Conservation (phyloP, 35 echinoderm and acorn worm genomes). For the Ophiothrix spiculata region DNA sequence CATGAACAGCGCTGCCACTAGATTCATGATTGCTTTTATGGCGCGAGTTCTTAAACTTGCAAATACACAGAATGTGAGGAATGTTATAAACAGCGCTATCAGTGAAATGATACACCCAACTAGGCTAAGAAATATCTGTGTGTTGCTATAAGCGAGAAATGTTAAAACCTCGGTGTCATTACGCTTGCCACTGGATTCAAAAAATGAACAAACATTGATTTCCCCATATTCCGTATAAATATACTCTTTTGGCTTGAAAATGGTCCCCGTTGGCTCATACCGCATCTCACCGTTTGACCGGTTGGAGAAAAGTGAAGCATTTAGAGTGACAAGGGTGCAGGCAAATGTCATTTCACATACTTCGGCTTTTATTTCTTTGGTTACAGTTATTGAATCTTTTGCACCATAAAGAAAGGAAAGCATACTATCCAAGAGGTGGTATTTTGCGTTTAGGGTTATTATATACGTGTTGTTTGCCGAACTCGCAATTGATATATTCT, state of each 20-base stretch:
- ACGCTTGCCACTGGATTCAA: neutral
- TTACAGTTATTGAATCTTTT: neutral
- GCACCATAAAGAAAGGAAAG: neutral
- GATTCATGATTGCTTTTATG: constrained; percentile 30
- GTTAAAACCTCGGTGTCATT: neutral
- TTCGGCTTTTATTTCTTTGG: neutral
- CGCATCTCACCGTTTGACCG: neutral
- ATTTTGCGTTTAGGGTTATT: neutral
- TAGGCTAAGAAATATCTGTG: constrained; percentile 3
- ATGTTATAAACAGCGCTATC: constrained; percentile 8
- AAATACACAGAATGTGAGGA: constrained; percentile 34
- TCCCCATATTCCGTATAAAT: neutral
- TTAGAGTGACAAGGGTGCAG: constrained; percentile 1
- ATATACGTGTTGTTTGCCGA: neutral
- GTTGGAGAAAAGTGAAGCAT: neutral
- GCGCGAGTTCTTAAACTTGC: constrained; percentile 21
- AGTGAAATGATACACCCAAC: neutral
- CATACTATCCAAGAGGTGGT: neutral
- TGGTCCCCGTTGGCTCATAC: neutral
- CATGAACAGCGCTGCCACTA: constrained; percentile 16
- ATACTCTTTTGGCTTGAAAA: neutral
- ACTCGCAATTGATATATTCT: neutral
- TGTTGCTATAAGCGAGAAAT: neutral
- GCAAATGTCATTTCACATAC: neutral
- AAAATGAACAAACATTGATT: constrained; percentile 5